Conservation (phyloP, 2,888 invertebrate species). For the Scaptomyza flava region DNA sequence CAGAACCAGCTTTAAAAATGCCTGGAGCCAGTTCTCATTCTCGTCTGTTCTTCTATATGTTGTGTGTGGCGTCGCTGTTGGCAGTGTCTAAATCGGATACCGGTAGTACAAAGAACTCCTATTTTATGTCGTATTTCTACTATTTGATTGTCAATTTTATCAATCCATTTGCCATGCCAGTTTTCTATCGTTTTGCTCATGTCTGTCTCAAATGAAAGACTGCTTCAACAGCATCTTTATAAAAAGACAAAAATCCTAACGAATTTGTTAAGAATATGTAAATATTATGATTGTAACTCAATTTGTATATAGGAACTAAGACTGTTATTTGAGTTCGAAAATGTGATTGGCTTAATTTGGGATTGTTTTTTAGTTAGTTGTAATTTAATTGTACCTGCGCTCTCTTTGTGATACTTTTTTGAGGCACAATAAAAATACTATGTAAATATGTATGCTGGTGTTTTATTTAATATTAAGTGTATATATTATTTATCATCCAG, state of each 20-base stretch:
- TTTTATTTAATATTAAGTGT: slow-evolving; percentile 27
- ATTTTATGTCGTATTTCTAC: slow-evolving; percentile 81
- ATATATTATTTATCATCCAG: background rate
- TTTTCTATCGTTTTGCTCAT: slow-evolving; percentile 80
- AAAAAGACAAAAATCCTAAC: background rate
- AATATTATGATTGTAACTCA: slow-evolving; percentile 35
- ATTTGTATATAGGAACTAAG: slow-evolving; percentile 42
- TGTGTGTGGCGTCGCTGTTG: slow-evolving; percentile 79
- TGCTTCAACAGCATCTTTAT: no score
- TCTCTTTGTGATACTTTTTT: slow-evolving; percentile 58
- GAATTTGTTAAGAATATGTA: slow-evolving; percentile 38
- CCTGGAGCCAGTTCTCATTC: slow-evolving; percentile 74
- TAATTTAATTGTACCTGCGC: slow-evolving; percentile 29
- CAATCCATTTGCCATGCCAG: slow-evolving; percentile 81
- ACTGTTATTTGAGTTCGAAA: slow-evolving; percentile 44
- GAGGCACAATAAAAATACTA: slow-evolving; percentile 52
- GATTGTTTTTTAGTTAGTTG: slow-evolving; percentile 26
- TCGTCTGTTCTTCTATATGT: slow-evolving; percentile 79
- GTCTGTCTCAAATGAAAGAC: slow-evolving; percentile 62
- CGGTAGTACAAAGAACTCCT: slow-evolving; percentile 81
- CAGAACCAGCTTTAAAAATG: slow-evolving; percentile 48
- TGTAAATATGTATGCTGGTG: slow-evolving; percentile 51
- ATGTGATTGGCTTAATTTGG: slow-evolving; percentile 50
- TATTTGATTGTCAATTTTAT: slow-evolving; percentile 80
- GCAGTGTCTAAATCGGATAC: slow-evolving; percentile 80